Conservation (phyloP, 2,888 invertebrate genomes). For the Scaptomyza caliginosa region DNA sequence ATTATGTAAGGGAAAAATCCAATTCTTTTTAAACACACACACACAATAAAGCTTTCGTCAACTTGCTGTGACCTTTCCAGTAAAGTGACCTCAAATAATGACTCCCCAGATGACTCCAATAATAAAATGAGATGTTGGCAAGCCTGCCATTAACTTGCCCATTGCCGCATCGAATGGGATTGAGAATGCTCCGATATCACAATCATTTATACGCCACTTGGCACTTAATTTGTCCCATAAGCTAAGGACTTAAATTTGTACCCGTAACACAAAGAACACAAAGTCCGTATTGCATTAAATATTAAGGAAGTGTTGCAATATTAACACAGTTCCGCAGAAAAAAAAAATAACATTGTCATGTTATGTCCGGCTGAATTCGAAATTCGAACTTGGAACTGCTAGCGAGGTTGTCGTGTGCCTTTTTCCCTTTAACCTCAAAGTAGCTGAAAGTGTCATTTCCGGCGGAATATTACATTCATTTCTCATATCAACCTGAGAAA, state of each 20-base stretch:
- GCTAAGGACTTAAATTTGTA: neutral
- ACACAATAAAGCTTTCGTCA: neutral
- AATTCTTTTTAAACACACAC: neutral
- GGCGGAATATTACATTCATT: neutral
- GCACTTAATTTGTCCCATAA: neutral
- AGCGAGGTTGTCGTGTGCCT: too few species aligned
- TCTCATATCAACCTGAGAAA: too few species aligned
- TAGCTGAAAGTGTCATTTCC: neutral
- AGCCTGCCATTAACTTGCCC: neutral
- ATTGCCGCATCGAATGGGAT: neutral
- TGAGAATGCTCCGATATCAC: neutral
- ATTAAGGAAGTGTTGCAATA: neutral
- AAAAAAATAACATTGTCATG: neutral
- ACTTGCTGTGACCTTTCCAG: neutral
- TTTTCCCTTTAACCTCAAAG: neutral
- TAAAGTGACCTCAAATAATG: neutral
- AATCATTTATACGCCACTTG: neutral
- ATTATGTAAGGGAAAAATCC: neutral
- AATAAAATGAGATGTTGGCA: neutral
- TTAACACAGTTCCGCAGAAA: neutral
- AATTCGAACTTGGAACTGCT: neutral
- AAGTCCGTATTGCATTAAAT: neutral
- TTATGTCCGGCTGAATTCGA: neutral
- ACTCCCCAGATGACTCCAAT: neutral
- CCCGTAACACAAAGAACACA: neutral